Evolutionary conservation across 1,140 invertebrate genomes (phyloP).

Genomic region (Scaptomyza pallida): DNA sequence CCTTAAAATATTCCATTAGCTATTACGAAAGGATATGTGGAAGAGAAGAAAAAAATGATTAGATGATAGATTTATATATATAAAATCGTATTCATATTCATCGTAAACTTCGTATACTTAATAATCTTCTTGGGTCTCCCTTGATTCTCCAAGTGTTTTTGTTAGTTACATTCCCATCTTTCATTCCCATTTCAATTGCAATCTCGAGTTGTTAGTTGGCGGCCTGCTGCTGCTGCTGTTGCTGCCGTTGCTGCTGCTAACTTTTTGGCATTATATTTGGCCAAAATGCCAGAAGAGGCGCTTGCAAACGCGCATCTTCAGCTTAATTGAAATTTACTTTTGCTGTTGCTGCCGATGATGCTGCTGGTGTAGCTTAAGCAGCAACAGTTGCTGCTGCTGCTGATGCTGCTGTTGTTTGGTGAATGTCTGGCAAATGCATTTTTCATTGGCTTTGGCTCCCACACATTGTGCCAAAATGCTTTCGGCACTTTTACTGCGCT

Average conservation of each 20-base stretch:
- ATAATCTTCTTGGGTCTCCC: background rate
- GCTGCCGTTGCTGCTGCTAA: slow-evolving; percentile 35
- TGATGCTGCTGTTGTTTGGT: slow-evolving; percentile 33
- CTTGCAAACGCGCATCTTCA: slow-evolving; percentile 67
- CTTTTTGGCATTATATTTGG: slow-evolving; percentile 63
- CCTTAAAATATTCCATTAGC: no score
- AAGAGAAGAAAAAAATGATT: no score
- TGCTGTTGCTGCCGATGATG: slow-evolving; percentile 27
- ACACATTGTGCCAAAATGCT: slow-evolving; percentile 79
- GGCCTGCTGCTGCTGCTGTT: slow-evolving; percentile 7
- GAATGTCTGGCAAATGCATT: slow-evolving; percentile 71
- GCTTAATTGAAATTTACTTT: slow-evolving; percentile 77
- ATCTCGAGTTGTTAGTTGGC: slow-evolving; percentile 61
- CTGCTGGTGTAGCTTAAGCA: slow-evolving; percentile 9
- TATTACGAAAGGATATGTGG: no score
- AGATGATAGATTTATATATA: no score
- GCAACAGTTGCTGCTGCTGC: slow-evolving; percentile 32
- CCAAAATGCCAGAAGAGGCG: slow-evolving; percentile 48
- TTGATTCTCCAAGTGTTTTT: background rate
- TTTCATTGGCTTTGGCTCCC: slow-evolving; percentile 72
- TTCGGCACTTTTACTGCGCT: slow-evolving; percentile 75
- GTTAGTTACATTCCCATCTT: slow-evolving; percentile 1
- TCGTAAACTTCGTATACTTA: no score
- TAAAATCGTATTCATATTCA: no score
- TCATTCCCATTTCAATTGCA: slow-evolving; percentile 36